Evolutionary conservation across 2,113 vertebrate species (phyloP).

Genomic region (Fulica atra): DNA sequence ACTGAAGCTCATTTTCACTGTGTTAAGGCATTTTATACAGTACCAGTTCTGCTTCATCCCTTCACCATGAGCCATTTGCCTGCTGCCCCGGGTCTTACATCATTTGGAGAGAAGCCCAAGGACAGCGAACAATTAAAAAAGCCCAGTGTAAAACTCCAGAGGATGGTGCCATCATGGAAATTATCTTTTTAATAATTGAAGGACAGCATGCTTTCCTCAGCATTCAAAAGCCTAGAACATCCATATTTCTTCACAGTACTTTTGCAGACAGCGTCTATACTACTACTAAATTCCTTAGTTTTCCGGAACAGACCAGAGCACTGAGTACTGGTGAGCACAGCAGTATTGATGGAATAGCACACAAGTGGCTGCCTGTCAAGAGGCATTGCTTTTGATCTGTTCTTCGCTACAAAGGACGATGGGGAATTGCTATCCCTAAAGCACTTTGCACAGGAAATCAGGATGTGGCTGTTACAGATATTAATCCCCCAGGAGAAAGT

Average conservation of each 20-base stretch:
- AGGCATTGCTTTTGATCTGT: slow-evolving; percentile 21
- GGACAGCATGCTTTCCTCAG: neutral
- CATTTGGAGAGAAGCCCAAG: neutral
- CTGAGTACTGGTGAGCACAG: neutral
- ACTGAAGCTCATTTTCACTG: neutral
- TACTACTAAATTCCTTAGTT: neutral
- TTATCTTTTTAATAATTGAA: neutral
- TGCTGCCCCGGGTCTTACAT: neutral
- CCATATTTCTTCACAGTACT: neutral
- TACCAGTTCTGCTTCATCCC: neutral
- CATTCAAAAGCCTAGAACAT: neutral
- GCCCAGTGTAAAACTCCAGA: neutral
- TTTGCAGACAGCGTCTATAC: neutral
- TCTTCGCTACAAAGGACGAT: slow-evolving; percentile 30
- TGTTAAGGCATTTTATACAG: neutral
- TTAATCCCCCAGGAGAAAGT: slow-evolving; percentile 54
- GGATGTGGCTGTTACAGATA: slow-evolving; percentile 43
- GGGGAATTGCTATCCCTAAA: slow-evolving; percentile 55
- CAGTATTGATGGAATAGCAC: neutral
- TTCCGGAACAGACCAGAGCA: neutral
- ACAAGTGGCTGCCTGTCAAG: neutral
- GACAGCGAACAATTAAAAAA: neutral
- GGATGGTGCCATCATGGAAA: neutral
- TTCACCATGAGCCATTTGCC: neutral
- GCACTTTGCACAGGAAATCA: slow-evolving; percentile 63